Base-by-base conservation (phyloP, 2,113 vertebrate species). In the Neolamprologus modestus region DNA sequence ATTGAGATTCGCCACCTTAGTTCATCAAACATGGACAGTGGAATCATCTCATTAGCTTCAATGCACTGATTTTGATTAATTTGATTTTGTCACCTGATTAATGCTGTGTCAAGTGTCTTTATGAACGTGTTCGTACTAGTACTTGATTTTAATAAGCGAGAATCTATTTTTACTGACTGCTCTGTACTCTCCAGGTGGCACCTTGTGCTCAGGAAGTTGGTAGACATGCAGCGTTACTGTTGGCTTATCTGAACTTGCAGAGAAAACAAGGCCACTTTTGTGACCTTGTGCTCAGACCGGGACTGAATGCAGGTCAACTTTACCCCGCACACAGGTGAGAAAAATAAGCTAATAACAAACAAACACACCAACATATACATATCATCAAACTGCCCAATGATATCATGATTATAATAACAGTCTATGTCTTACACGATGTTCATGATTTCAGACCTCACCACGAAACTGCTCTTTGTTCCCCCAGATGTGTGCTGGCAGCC, bases 401-500 rank as follows among this genome's bases (percentile, higher is more conserved):
- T 33, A 7, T 17, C 4, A 5, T 5, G 10, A 73, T 21, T 54
- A 7, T 80, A n/a, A n/a, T 73, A 8, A 8, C 16, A 9, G 5
- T 66, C 7, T 31, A 7, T 87, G 47, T 52, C 26, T 4, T 78
- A 52, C 9, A 52, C 2, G 0, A 80, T 63, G 37, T 28, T 59
- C 17, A 31, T 53, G 14, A 54, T 86, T 73, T 24, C 4, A 42
- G 45, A 7, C 31, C 24, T 7, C 7, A 17, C 63, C 6, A 37
- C n/a, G 35, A 35, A 17, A 8, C 5, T 66, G n/a, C 5, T 84
- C 31, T 90, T 52, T 89, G 7, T 28, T 78, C 42, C 40, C 33
- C 54, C 71, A 96, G 94, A 87, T 95, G 94, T 89, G 88, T 97
- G 37, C 90, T 97, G 24, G 95, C 96, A 63, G 96, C 95, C 17